Evolutionary conservation across 2,113 vertebrate species (phyloP).

Genomic region (Cromileptes altivelis): DNA sequence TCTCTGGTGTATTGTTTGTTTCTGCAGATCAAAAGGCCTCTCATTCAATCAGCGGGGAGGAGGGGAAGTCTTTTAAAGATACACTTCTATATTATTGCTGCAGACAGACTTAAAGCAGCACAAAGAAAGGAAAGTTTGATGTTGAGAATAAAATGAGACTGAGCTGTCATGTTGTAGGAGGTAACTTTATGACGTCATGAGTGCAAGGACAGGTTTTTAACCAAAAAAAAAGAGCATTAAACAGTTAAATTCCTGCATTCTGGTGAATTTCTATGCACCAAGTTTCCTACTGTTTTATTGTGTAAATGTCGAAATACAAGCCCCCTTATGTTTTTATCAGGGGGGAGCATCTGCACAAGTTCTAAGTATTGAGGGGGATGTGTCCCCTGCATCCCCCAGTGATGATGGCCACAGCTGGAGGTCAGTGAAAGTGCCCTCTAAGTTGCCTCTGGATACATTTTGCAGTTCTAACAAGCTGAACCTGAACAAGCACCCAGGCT

Average conservation of each 20-base stretch:
- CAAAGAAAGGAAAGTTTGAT: constrained; percentile 13
- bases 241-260: no score
- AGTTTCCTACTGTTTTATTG: no score
- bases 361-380: no score
- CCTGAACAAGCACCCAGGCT: neutral
- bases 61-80: constrained; percentile 58
- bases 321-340: no score
- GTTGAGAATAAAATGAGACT: constrained; percentile 4
- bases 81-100: constrained; percentile 36
- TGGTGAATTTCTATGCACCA: no score
- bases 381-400: neutral
- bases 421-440: neutral
- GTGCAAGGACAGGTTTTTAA: no score
- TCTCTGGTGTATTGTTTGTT: constrained; percentile 56
- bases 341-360: no score
- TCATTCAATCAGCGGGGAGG: constrained; percentile 57
- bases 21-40: constrained; percentile 52
- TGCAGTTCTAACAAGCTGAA: constrained; percentile 6
- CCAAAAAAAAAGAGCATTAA: no score
- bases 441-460: neutral
- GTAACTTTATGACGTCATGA: neutral
- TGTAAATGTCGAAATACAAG: no score
- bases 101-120: neutral
- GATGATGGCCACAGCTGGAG: neutral
- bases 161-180: neutral